Percentiles rank a stretch among this genome's conserved stretches.
Evolutionary conservation across 2,888 invertebrate genomes (phyloP).

Genomic region (Nephrocerus scutellatus): DNA sequence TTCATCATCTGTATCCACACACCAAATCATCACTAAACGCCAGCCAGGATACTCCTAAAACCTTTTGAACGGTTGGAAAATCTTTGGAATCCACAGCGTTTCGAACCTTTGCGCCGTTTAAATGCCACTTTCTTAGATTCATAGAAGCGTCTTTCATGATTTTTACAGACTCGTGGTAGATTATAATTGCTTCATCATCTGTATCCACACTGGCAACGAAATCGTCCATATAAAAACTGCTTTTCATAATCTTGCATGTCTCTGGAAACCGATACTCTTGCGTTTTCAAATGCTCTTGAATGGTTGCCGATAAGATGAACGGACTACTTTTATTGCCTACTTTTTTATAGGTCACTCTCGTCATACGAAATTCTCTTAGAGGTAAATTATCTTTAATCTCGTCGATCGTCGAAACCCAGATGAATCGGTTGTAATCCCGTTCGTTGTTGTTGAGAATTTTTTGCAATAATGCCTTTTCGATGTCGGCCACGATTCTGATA

Average conservation of each 20-base stretch:
- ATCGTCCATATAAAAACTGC: too few relatives aligned
- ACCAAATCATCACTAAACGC: too few relatives aligned
- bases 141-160: background rate
- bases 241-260: background rate
- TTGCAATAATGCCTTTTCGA: too few relatives aligned
- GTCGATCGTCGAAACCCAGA: background rate
- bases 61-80: too few relatives aligned
- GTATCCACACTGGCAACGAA: background rate
- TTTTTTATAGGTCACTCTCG: too few relatives aligned
- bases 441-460: too few relatives aligned
- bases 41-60: too few relatives aligned
- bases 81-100: background rate
- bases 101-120: background rate
- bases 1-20: too few relatives aligned
- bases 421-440: too few relatives aligned
- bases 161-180: too few relatives aligned
- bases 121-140: conserved; percentile 8
- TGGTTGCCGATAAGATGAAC: conserved; percentile 1
- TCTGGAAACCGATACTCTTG: background rate
- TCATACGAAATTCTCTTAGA: background rate
- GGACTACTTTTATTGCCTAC: too few relatives aligned
- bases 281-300: background rate
- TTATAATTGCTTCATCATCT: background rate
- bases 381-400: background rate
- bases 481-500: conserved; percentile 4